Evolutionary conservation across 2,888 invertebrate genomes (phyloP).

Genomic region (Actias luna): DNA sequence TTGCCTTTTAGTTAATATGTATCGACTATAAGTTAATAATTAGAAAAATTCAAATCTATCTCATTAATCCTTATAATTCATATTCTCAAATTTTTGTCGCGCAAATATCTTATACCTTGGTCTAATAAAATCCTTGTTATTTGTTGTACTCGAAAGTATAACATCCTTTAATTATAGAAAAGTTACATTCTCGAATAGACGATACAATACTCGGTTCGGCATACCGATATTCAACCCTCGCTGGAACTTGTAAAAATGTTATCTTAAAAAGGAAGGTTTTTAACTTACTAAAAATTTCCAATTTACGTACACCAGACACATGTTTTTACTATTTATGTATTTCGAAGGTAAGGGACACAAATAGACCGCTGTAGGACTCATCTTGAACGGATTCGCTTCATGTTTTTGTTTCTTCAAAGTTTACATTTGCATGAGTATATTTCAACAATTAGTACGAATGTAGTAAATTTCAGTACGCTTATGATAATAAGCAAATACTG

Average conservation of each 20-base stretch:
- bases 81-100: too few relatives aligned
- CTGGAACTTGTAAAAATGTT: not conserved
- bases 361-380: not conserved
- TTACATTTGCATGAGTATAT: not conserved
- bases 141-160: too few relatives aligned
- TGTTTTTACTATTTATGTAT: too few relatives aligned
- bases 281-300: slow-evolving; percentile 2
- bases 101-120: too few relatives aligned
- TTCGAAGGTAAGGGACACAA: too few relatives aligned
- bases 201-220: not conserved
- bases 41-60: not conserved
- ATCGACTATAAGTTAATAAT: not conserved
- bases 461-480: slow-evolving; percentile 6
- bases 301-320: not conserved
- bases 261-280: slow-evolving; percentile 3
- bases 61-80: not conserved
- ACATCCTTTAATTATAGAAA: too few relatives aligned
- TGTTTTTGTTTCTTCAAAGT: slow-evolving; percentile 2
- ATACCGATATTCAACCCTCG: not conserved
- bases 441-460: not conserved
- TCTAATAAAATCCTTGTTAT: not conserved
- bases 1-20: not conserved
- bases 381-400: not conserved
- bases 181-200: too few relatives aligned
- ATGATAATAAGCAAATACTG: slow-evolving; percentile 3